Percentiles rank a stretch among this genome's conserved stretches.
Evolutionary conservation across 1,140 invertebrate species (phyloP).

Genomic region (Drosophila elegans): DNA sequence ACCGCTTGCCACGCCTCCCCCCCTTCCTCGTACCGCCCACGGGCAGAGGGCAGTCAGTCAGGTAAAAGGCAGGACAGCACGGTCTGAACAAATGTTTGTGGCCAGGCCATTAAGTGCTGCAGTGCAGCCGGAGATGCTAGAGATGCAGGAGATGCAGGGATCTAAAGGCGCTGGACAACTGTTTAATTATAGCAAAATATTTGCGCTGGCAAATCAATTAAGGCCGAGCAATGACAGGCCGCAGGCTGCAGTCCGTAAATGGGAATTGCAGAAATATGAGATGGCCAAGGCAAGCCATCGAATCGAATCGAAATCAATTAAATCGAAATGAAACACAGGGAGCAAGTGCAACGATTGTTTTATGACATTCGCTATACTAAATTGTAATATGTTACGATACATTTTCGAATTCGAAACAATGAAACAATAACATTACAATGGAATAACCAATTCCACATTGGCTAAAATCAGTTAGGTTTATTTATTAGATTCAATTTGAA

Average conservation of each 20-base stretch:
- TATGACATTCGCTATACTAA: neutral
- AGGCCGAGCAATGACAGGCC: slow-evolving; percentile 19
- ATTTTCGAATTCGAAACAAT: neutral
- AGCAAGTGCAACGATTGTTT: slow-evolving; percentile 1
- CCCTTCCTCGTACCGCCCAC: neutral
- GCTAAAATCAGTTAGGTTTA: no score
- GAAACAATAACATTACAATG: neutral
- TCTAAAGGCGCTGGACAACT: slow-evolving; percentile 15
- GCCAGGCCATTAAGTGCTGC: slow-evolving; percentile 61
- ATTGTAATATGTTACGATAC: neutral
- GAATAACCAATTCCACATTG: no score
- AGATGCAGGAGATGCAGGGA: neutral
- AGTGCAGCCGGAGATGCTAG: slow-evolving; percentile 1
- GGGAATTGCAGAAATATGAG: slow-evolving; percentile 40
- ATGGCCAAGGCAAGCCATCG: slow-evolving; percentile 4
- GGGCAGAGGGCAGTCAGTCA: neutral
- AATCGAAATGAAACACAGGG: neutral
- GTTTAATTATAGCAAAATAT: slow-evolving; percentile 64
- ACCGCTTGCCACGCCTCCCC: slow-evolving; percentile 8
- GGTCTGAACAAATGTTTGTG: slow-evolving; percentile 43
- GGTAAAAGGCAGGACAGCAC: slow-evolving; percentile 12
- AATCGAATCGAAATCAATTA: slow-evolving; percentile 14
- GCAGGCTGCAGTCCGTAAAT: slow-evolving; percentile 13
- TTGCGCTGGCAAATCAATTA: slow-evolving; percentile 58
- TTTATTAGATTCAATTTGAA: no score